Evolutionary conservation across 1,140 invertebrate genomes (phyloP).

Genomic region (Gryon sp.): DNA sequence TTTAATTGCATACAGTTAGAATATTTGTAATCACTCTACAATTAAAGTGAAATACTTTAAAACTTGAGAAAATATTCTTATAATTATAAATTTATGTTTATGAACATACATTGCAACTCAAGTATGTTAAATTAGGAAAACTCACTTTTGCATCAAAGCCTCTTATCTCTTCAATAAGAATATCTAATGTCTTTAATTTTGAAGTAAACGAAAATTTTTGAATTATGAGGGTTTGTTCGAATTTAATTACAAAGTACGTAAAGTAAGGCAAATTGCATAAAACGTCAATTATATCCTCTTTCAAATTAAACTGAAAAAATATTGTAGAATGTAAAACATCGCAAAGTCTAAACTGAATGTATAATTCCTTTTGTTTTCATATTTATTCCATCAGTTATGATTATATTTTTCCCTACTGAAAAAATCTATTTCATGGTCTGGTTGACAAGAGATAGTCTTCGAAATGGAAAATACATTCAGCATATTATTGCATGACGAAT

Average conservation of each 20-base stretch:
- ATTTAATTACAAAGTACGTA: no score
- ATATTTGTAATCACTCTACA: no score
- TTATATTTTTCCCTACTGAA: constrained; percentile 27
- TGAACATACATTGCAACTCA: not conserved
- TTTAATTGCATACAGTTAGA: no score
- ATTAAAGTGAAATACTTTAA: no score
- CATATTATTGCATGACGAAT: constrained; percentile 52
- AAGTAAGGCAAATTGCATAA: no score
- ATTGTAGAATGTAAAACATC: not conserved
- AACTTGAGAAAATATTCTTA: no score
- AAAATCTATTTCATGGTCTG: constrained; percentile 62
- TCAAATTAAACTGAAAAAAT: no score
- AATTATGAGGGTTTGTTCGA: no score
- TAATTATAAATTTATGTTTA: constrained; percentile 16
- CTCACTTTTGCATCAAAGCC: not conserved
- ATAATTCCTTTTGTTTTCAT: constrained; percentile 35
- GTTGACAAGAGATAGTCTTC: constrained; percentile 40
- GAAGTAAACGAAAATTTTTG: no score
- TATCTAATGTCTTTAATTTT: not conserved
- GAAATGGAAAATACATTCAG: constrained; percentile 59
- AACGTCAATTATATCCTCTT: no score
- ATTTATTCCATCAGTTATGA: constrained; percentile 45
- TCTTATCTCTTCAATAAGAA: constrained; percentile 1
- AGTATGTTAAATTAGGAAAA: no score
- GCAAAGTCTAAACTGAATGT: constrained; percentile 3